Percentiles rank a stretch among this genome's conserved stretches.
These are phyloP conservation scores for Agrypnus murinus DNA, from an alignment of 2,888 invertebrate species.

Conservation along the genomic window DNA sequence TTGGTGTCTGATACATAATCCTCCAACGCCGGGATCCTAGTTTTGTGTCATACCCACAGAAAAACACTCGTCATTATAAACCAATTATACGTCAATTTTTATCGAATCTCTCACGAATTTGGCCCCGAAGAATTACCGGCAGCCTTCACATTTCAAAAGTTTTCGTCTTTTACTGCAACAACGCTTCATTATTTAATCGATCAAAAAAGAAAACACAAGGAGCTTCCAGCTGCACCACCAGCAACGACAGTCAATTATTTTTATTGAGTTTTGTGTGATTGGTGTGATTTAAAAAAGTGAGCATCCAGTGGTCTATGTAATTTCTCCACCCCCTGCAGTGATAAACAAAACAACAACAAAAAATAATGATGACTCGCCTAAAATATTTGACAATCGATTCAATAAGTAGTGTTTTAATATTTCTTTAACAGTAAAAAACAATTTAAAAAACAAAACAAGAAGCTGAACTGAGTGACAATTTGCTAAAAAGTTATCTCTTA, in stretches of 20 bases:
- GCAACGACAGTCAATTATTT: constrained; percentile 38
- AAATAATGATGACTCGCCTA: background rate
- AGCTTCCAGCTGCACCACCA: constrained; percentile 35
- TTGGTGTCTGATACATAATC: constrained; percentile 48
- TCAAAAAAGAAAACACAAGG: constrained; percentile 27
- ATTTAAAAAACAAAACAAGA: background rate
- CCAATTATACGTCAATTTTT: constrained; percentile 43
- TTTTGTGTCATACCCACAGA: constrained; percentile 45
- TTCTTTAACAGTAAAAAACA: background rate
- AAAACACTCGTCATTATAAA: constrained; percentile 45
- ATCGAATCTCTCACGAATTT: constrained; percentile 40
- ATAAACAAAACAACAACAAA: background rate
- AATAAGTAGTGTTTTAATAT: background rate
- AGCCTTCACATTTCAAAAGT: constrained; percentile 41
- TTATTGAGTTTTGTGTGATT: background rate
- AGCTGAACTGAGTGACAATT: constrained; percentile 27
- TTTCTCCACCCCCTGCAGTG: background rate
- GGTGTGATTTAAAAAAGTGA: constrained; percentile 14
- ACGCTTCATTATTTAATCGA: constrained; percentile 23
- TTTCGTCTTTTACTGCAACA: background rate
- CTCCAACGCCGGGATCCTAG: constrained; percentile 39
- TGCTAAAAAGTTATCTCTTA: constrained; percentile 8
- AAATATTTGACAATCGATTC: constrained; percentile 4
- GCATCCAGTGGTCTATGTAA: constrained; percentile 5
- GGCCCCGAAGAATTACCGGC: constrained; percentile 37